Evolutionary conservation across 2,797 vertebrate genomes (phyloP).

Genomic region (Mallotus villosus): DNA sequence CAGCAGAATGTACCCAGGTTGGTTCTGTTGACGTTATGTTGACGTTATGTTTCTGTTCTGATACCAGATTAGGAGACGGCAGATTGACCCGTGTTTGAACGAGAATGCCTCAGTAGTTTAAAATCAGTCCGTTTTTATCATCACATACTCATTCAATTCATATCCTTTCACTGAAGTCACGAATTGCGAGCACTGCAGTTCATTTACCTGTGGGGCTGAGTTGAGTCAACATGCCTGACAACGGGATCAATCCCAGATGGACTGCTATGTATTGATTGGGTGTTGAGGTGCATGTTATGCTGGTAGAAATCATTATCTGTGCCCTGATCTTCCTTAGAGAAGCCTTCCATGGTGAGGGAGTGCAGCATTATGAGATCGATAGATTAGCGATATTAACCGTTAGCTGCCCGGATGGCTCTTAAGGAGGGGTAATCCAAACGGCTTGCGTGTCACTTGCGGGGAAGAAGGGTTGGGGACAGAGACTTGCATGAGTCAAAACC

Average conservation of each 20-base stretch:
- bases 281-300: not conserved
- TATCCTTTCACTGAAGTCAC: not conserved
- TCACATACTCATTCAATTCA: not conserved
- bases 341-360: not conserved
- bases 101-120: not conserved
- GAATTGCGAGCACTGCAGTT: not conserved
- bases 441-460: too few relatives aligned
- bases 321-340: not conserved
- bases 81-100: not conserved
- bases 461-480: too few relatives aligned
- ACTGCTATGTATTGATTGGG: not conserved
- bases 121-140: too few relatives aligned
- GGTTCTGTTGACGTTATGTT: slow-evolving; percentile 29
- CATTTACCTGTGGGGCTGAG: not conserved
- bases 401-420: too few relatives aligned
- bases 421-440: too few relatives aligned
- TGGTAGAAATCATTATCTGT: not conserved
- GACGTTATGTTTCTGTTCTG: too few relatives aligned
- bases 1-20: slow-evolving; percentile 96
- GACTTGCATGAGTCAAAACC: too few relatives aligned
- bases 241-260: not conserved
- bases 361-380: not conserved
- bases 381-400: not conserved
- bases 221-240: not conserved
- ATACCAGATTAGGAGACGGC: too few relatives aligned